Base-by-base conservation (phyloP, 1,140 invertebrate genomes). In the Asobara japonica region DNA sequence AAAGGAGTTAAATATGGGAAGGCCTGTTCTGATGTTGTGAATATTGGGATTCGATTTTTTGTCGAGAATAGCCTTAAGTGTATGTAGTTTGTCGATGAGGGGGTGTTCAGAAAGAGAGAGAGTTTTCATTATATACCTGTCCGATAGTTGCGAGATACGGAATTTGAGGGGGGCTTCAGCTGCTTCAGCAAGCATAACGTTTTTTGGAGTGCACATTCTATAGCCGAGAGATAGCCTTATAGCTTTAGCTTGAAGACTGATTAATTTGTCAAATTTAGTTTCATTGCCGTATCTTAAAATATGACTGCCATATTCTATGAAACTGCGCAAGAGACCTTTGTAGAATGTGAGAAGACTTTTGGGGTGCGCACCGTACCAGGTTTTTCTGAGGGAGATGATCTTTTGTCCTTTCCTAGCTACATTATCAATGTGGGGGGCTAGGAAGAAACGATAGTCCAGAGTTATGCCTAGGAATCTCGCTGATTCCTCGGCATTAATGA, bases 141-240 rank as follows among this genome's bases (percentile, higher is more conserved):
- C 30, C 3, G 20, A 45, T 7, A 56, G 11, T 29, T 68, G 20
- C 3, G 10, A n/a, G 27, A 68, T 27, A 10, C 41, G 7, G 7
- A 68, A 2, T 8, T 18, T 2, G 6, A 68, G 45, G 0, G 45
- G 45, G 2, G 27, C 0, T 51, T 68, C 66, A 13, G n/a, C 10
- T 0, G 66, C 45, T 56, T 68, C 66, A 31, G 66, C 45, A 1
- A 68, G 27, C 0, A 68, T 68, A 20, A 68, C 27, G 29, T 56
- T 68, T 10, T 25, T 51, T 10, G 66, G 66, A 18, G 66, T 68
- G 27, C 41, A 68, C 8, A 18, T 10, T 8, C 66, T 31, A 33
- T 16, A 31, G 16, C 66, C 66, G n/a, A 51, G n/a, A 16, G 41
- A 25, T 3, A 51, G 4, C 16, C 67, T 13, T 3, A 69, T 0